Evolutionary conservation across 1,140 invertebrate genomes (phyloP).

Genomic region (Procambarus virginalis): DNA sequence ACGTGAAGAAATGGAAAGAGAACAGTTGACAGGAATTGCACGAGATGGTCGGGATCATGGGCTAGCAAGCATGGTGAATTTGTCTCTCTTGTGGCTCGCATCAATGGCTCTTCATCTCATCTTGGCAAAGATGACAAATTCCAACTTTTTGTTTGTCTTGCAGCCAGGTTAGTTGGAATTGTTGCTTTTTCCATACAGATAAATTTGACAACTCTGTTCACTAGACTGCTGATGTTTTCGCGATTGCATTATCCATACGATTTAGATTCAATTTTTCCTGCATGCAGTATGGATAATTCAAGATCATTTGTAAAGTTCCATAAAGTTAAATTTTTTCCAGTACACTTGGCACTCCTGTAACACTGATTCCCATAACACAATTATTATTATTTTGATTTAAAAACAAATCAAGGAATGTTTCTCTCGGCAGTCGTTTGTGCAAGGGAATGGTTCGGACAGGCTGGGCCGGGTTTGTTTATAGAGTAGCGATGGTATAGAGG

Average conservation of each 20-base stretch:
- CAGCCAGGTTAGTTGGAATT: constrained; percentile 81
- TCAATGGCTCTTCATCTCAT: constrained; percentile 86
- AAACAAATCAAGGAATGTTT: too few relatives aligned
- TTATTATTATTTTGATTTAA: too few relatives aligned
- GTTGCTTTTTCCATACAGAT: not conserved
- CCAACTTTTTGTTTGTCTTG: constrained; percentile 95
- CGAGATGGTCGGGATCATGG: constrained; percentile 72
- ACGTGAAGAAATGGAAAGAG: constrained; percentile 72
- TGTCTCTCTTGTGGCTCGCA: constrained; percentile 79
- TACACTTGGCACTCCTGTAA: too few relatives aligned
- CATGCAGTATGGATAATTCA: too few relatives aligned
- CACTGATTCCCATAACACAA: too few relatives aligned
- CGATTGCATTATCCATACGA: not conserved
- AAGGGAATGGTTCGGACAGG: too few relatives aligned
- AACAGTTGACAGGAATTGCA: constrained; percentile 74
- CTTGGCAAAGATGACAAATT: constrained; percentile 99
- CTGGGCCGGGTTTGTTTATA: too few relatives aligned
- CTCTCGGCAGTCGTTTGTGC: too few relatives aligned
- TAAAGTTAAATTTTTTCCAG: too few relatives aligned
- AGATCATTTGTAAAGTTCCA: too few relatives aligned
- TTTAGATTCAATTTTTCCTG: too few relatives aligned
- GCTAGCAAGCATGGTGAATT: constrained; percentile 73
- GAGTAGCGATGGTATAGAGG: too few relatives aligned
- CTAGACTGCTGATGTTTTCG: not conserved
- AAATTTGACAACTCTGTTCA: not conserved